Percentiles rank a stretch among this genome's conserved stretches.
Conservation (phyloP, 2,797 vertebrate species). For the Sebastes vulpes region DNA sequence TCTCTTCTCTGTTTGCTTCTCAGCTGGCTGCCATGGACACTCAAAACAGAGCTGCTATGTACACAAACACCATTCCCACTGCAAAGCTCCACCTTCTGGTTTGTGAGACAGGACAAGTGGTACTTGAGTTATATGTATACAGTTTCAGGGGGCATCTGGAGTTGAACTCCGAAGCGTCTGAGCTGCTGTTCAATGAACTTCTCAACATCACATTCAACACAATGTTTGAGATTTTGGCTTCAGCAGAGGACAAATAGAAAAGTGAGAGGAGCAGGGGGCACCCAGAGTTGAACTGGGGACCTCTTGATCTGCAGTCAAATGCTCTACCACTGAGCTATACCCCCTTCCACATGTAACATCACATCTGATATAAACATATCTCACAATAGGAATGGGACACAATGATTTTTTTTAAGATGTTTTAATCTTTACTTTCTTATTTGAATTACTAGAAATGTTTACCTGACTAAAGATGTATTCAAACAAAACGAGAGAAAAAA, state of each 20-base stretch:
- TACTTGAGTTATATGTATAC: conserved; percentile 8
- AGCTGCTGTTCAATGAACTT: background rate
- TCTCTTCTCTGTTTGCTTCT: conserved; percentile 5
- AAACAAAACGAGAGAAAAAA: background rate
- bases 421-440: background rate
- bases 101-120: background rate
- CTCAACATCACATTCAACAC: background rate
- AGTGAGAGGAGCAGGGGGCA: conserved; percentile 25
- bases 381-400: no score
- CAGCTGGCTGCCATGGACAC: conserved; percentile 27
- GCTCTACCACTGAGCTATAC: conserved; percentile 74
- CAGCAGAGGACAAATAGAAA: background rate
- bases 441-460: background rate
- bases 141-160: background rate
- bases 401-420: no score
- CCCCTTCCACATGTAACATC: background rate
- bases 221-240: background rate
- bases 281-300: conserved; percentile 63
- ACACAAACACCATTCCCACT: background rate
- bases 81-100: background rate
- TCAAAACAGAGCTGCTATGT: background rate
- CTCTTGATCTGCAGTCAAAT: conserved; percentile 72
- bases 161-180: background rate
- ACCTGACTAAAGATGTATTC: background rate
- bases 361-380: no score